A percentile compares a stretch with the other conserved stretches of the same genome.
Conservation (phyloP, 2,797 vertebrate species). For the Megaceryle alcyon region DNA sequence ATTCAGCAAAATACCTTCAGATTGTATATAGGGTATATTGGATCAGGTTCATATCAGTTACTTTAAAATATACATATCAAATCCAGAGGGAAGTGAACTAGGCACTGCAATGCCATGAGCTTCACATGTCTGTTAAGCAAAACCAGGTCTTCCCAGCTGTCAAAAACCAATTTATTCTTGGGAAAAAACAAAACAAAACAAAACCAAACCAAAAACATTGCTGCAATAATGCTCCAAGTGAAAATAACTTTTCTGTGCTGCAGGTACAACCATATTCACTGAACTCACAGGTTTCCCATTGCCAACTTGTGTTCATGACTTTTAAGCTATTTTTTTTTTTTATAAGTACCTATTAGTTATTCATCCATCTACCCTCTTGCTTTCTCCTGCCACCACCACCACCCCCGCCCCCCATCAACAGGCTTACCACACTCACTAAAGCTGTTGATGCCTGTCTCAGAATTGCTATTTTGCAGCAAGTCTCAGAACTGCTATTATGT, state of each 20-base stretch:
- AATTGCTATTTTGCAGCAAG: background rate
- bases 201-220: background rate
- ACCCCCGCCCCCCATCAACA: background rate
- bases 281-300: background rate
- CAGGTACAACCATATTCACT: accelerated
- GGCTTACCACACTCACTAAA: background rate
- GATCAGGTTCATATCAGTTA: background rate
- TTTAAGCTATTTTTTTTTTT: background rate
- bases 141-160: background rate
- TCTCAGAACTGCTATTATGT: background rate
- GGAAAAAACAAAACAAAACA: background rate
- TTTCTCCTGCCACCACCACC: background rate
- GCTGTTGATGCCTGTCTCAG: background rate
- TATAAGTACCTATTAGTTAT: background rate
- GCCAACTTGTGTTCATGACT: background rate
- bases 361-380: background rate
- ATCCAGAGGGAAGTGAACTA: background rate
- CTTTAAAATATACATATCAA: background rate
- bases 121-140: background rate
- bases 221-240: background rate
- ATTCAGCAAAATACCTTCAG: background rate
- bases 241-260: background rate
- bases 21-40: background rate
- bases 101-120: background rate
- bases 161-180: background rate